Percentiles rank a stretch among this genome's conserved stretches.
Conservation (phyloP, 2,113 vertebrate genomes). For the Pundamilia nyererei region DNA sequence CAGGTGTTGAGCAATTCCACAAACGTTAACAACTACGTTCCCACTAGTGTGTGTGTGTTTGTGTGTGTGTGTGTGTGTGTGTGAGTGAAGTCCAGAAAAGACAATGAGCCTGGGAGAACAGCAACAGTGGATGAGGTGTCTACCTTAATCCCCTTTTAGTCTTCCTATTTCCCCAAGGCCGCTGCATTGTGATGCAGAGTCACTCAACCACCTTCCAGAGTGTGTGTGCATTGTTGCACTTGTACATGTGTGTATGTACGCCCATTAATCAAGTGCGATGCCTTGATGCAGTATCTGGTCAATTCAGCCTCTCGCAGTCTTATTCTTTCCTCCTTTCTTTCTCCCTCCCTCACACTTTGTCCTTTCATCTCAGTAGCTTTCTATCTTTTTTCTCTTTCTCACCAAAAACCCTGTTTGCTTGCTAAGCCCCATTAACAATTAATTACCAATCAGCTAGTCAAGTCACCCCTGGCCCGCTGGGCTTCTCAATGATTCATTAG, state of each 20-base stretch:
- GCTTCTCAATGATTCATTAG: constrained; percentile 77
- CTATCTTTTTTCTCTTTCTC: constrained; percentile 16
- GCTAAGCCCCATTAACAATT: constrained; percentile 77
- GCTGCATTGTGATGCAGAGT: constrained; percentile 65
- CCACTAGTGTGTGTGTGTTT: background rate
- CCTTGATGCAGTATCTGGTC: constrained; percentile 55
- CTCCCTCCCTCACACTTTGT: constrained; percentile 1
- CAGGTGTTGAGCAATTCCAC: background rate
- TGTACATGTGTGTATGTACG: background rate
- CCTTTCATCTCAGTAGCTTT: constrained; percentile 38
- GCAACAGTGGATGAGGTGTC: constrained; percentile 46
- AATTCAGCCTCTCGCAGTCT: constrained; percentile 23
- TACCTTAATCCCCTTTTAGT: constrained; percentile 56
- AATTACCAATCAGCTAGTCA: constrained; percentile 76
- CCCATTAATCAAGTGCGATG: constrained; percentile 61
- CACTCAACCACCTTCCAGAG: constrained; percentile 33
- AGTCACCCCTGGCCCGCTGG: constrained; percentile 66
- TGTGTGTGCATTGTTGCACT: background rate
- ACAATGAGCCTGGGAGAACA: constrained; percentile 7
- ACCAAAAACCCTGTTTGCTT: constrained; percentile 55
- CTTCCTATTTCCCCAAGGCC: constrained; percentile 35
- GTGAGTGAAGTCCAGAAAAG: background rate
- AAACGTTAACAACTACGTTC: background rate
- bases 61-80: background rate
- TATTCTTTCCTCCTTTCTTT: background rate